Conservation (phyloP, 37 sponge, comb jelly and placozoan species). For the Crambe crambe region DNA sequence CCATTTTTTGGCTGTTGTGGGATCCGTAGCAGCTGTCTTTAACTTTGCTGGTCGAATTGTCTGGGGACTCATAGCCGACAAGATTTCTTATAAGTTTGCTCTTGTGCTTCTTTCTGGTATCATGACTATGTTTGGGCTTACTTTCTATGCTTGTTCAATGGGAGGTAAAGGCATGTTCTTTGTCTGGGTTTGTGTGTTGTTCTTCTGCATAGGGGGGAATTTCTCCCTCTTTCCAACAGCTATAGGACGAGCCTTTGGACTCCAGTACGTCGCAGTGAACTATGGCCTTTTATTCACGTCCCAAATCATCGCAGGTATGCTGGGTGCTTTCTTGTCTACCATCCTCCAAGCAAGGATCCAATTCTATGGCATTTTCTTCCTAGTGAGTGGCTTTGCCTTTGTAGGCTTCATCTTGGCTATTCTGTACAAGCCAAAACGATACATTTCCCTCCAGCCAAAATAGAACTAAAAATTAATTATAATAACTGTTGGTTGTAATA, state of each 20-base stretch:
- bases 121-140: conserved; percentile 36
- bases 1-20: conserved; percentile 70
- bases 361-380: conserved; percentile 35
- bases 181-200: conserved; percentile 78
- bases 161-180: conserved; percentile 46
- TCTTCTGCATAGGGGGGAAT: conserved; percentile 90
- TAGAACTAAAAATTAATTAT: not conserved
- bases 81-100: conserved; percentile 56
- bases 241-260: conserved; percentile 71
- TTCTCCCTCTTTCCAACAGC: conserved; percentile 74
- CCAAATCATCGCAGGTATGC: conserved; percentile 40
- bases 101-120: conserved; percentile 49
- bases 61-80: conserved; percentile 78
- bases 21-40: conserved; percentile 52
- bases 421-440: conserved; percentile 54
- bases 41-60: conserved; percentile 70
- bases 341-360: not conserved
- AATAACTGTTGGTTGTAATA: not conserved
- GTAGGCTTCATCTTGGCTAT: conserved; percentile 43
- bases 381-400: conserved; percentile 29
- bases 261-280: conserved; percentile 61
- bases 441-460: conserved; percentile 22
- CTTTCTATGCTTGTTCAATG: conserved; percentile 28
- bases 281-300: conserved; percentile 79
- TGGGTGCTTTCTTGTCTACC: conserved; percentile 35